Base-by-base conservation (phyloP, 2,113 vertebrate species). In the Eptatretus burgeri region DNA sequence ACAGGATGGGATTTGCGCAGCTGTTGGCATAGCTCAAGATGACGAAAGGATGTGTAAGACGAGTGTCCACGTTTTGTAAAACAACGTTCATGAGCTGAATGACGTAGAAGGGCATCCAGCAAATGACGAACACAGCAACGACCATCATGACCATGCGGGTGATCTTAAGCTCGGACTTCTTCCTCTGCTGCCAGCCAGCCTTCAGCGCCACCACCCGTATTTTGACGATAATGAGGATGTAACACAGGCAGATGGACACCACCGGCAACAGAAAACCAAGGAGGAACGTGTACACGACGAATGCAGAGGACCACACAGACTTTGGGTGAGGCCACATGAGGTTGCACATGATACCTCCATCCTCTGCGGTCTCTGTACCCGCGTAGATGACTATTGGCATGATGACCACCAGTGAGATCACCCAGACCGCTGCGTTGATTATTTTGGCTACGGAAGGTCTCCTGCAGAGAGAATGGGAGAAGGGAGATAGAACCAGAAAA, bases 121-220 rank as follows among this genome's bases (percentile, higher is more conserved):
- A 86, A 70, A 86, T 80, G 67, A 86, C 81, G 65, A 86, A 86
- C 67, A 86, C 83, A 66, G 79, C 78, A 62, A 86, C 83, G 67
- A 86, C 83, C 78, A 85, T 84, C 80, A 85, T 80, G 64, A 86
- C 83, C 83, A 86, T 85, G 51, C 84, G 74, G 1, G 83, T 86
- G 70, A 86, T 82, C 73, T 85, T 85, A 63, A 82, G 76, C 72
- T 86, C 83, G 0, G 83, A 85, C 70, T 78, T 78, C 67, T 81
- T 82, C 69, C 83, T 80, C 71, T 86, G 83, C 69, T 85, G 82
- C 83, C 83, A 86, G 68, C 83, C 83, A 14, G 83, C 82, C 70
- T 85, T 85, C 64, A 86, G 76, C 27, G 83, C 83, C 66, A 86
- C 83, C 74, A 83, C 75, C 69, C 82, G 77, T 76, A 86, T 79